Percentiles rank a stretch among this genome's conserved stretches.
phyloP scores from a whole-genome alignment of 2,888 invertebrate species.

The Taenaris catops region DNA sequence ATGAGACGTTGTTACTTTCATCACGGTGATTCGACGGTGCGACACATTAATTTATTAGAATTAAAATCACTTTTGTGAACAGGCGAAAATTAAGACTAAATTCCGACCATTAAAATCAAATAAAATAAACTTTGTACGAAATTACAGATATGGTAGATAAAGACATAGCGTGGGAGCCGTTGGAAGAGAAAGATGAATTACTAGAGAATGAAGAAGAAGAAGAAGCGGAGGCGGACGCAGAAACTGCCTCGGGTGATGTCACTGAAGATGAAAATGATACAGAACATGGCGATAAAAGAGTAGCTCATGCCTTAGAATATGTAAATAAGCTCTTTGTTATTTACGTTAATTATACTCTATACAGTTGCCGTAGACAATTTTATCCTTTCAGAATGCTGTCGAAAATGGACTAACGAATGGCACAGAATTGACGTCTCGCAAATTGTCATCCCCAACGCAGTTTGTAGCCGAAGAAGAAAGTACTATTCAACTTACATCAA shows the following conservation, averaged over 20 bases:
- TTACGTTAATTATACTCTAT: not conserved
- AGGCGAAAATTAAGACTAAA: too few relatives aligned
- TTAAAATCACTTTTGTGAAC: too few relatives aligned
- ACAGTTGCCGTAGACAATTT: constrained; percentile 5
- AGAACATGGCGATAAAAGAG: constrained; percentile 20
- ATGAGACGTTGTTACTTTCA: too few relatives aligned
- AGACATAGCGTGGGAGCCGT: constrained; percentile 79
- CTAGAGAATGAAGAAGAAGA: constrained; percentile 44
- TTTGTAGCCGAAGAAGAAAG: constrained; percentile 83
- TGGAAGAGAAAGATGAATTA: constrained; percentile 72
- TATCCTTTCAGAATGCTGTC: constrained; percentile 13
- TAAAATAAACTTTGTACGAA: too few relatives aligned
- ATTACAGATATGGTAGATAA: constrained; percentile 73
- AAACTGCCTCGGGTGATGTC: constrained; percentile 32
- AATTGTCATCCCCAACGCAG: constrained; percentile 71
- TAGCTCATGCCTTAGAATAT: not conserved
- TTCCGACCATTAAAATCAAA: too few relatives aligned
- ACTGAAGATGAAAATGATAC: constrained; percentile 38
- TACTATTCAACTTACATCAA: constrained; percentile 65
- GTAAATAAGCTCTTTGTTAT: too few relatives aligned
- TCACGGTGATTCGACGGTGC: too few relatives aligned
- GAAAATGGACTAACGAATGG: constrained; percentile 17
- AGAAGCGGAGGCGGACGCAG: constrained; percentile 35
- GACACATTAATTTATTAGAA: too few relatives aligned
- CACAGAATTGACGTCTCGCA: constrained; percentile 29